Evolutionary conservation across 2,888 invertebrate genomes (phyloP).

Genomic region (Parnassius glacialis): DNA sequence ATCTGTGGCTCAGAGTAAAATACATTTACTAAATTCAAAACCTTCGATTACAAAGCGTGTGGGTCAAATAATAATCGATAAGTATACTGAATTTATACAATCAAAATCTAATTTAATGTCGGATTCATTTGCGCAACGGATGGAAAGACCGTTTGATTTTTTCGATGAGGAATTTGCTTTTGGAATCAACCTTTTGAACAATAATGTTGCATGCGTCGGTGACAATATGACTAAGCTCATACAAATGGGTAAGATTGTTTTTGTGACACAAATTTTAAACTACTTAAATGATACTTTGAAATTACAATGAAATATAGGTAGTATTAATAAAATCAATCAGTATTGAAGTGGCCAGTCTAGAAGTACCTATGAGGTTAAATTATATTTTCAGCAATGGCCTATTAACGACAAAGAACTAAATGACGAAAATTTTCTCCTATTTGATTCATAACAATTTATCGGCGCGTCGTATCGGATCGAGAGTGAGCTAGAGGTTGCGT

Average conservation of each 20-base stretch:
- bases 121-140: conserved; percentile 48
- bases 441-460: no score
- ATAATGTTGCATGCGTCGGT: conserved; percentile 72
- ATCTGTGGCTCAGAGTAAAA: conserved; percentile 35
- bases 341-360: no score
- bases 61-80: conserved; percentile 57
- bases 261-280: no score
- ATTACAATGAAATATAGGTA: no score
- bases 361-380: no score
- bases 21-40: conserved; percentile 40
- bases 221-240: conserved; percentile 67
- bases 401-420: no score
- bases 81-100: conserved; percentile 60
- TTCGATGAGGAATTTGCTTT: conserved; percentile 72
- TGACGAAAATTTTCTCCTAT: no score
- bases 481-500: no score
- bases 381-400: no score
- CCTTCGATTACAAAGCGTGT: conserved; percentile 47
- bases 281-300: neutral
- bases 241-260: conserved; percentile 58
- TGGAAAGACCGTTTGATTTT: conserved; percentile 67
- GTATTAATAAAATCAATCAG: no score
- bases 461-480: no score
- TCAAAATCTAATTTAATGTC: conserved; percentile 57
- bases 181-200: conserved; percentile 67